phyloP scores from a whole-genome alignment of 2,888 invertebrate species.

The Hyalella azteca region DNA sequence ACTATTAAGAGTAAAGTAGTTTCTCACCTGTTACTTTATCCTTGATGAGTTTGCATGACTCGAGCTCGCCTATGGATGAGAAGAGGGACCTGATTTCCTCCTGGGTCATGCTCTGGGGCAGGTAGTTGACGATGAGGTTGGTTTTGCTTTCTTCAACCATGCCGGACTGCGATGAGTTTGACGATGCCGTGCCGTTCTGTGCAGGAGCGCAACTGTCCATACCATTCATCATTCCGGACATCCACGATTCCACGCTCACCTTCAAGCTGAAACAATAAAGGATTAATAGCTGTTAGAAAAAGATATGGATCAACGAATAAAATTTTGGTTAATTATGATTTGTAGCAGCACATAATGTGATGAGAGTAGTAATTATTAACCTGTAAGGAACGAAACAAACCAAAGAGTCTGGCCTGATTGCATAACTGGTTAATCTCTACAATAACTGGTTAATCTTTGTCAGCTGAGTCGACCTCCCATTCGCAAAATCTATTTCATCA shows the following conservation, averaged over 20 bases:
- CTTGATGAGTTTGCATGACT: conserved; percentile 97
- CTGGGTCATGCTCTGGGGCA: conserved; percentile 99
- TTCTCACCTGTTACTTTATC: conserved; percentile 91
- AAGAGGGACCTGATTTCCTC: conserved; percentile 98
- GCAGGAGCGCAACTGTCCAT: conserved; percentile 57
- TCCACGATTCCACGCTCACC: conserved; percentile 53
- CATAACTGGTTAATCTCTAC: too few species aligned
- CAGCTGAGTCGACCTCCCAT: too few species aligned
- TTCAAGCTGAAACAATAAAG: conserved; percentile 43
- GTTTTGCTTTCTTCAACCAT: conserved; percentile 94
- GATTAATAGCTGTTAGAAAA: background rate
- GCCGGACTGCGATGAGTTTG: conserved; percentile 64
- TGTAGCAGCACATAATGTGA: too few species aligned
- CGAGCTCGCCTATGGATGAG: conserved; percentile 98
- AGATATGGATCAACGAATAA: background rate
- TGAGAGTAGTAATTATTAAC: background rate
- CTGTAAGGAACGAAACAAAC: too few species aligned
- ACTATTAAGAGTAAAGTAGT: background rate
- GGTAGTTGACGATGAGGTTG: conserved; percentile 98
- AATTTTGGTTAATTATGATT: too few species aligned
- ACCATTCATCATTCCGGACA: conserved; percentile 59
- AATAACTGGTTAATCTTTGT: too few species aligned
- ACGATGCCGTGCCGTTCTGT: conserved; percentile 60
- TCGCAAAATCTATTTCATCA: too few species aligned
- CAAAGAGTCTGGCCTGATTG: too few species aligned